Base-by-base conservation (phyloP, 2,797 vertebrate species). In the Sciurus vulgaris region DNA sequence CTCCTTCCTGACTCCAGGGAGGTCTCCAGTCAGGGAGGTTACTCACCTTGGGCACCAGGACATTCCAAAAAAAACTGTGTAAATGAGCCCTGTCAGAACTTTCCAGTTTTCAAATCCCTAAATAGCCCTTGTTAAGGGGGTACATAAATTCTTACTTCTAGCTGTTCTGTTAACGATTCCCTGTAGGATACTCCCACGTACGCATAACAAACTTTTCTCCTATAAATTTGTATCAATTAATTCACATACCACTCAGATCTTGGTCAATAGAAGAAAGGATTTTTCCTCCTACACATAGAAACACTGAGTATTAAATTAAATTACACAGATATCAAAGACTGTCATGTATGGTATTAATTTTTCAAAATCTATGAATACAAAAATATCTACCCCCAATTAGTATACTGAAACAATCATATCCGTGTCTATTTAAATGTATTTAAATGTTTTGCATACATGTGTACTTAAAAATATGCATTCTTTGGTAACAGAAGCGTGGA, bases 191-290 rank as follows among this genome's bases (percentile, higher is more conserved):
- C 33, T 63, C 12, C 20, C 33, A 6, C 4, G 13, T n/a, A 47
- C 33, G 12, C 38, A 26, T 54, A 28, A 92, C 91, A 79, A 59
- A 81, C 13, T 38, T 63, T 91, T 76, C 47, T 88, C 63, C 22
- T 72, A 30, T 76, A 74, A 84, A 83, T 38, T 49, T 93, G 30
- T 35, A 47, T 84, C 73, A 72, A 15, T 74, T 95, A 87, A 90
- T 73, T 84, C 61, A 54, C 18, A 82, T 26, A 59, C 33, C 33
- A 86, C 5, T 65, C 13, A 7, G 33, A 65, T 17, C 33, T 74
- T 47, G 69, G 26, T 44, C 86, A 20, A 35, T 35, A 89, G 8
- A 82, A 47, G 24, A 79, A 95, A 81, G 61, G 5, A 5, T 67
- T 93, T 88, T 59, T 56, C 72, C 47, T 65, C 12, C 41, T 67